Evolutionary conservation across 2,888 invertebrate species (phyloP).

Genomic region (Cyclophora albipunctata): DNA sequence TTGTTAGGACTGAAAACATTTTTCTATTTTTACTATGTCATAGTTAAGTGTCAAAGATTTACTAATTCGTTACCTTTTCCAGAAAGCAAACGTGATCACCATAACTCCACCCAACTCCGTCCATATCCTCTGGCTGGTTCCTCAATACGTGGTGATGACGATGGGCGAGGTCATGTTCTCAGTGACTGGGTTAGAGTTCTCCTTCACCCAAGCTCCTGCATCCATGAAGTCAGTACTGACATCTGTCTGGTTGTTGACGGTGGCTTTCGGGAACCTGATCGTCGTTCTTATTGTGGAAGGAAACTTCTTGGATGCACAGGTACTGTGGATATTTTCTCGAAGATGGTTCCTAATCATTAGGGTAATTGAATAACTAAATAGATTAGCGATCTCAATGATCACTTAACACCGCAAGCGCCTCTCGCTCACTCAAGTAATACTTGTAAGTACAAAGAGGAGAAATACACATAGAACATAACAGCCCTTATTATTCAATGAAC

Average conservation of each 20-base stretch:
- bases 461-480: too few species aligned
- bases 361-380: not conserved
- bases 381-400: too few species aligned
- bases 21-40: too few species aligned
- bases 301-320: constrained; percentile 84
- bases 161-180: constrained; percentile 97
- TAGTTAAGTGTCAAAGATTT: too few species aligned
- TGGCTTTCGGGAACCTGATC: constrained; percentile 94
- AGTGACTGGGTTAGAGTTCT: constrained; percentile 95
- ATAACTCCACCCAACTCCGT: constrained; percentile 83
- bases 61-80: constrained; percentile 5
- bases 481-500: too few species aligned
- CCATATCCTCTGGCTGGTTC: constrained; percentile 89
- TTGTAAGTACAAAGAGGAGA: too few species aligned
- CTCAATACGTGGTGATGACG: constrained; percentile 95
- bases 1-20: too few species aligned
- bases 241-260: constrained; percentile 94
- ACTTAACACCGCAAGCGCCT: too few species aligned
- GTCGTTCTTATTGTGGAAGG: constrained; percentile 91
- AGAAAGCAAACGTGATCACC: constrained; percentile 47
- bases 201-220: constrained; percentile 93
- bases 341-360: constrained; percentile 4
- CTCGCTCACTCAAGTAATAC: too few species aligned
- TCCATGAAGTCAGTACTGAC: constrained; percentile 96
- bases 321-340: constrained; percentile 36